These are phyloP conservation scores for Neoaliturus tenellus DNA, from an alignment of 2,888 invertebrate genomes.

Conservation along the genomic window DNA sequence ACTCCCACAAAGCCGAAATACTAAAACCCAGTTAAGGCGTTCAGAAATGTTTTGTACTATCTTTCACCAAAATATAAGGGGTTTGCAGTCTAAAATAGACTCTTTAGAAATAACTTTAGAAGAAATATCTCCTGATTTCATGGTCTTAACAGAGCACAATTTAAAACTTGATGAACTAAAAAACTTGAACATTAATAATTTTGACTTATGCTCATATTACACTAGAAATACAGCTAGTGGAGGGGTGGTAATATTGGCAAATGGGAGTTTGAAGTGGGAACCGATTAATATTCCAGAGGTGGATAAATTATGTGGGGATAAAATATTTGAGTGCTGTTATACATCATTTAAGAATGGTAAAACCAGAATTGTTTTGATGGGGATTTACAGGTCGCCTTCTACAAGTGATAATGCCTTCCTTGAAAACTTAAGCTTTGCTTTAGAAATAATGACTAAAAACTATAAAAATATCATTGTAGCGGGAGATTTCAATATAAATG, in stretches of 20 bases:
- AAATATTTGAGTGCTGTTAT: not conserved
- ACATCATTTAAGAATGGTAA: not conserved
- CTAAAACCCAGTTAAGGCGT: not conserved
- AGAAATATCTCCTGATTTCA: not conserved
- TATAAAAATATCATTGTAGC: too few relatives aligned
- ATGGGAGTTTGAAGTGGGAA: not conserved
- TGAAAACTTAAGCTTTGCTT: too few relatives aligned
- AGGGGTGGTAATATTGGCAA: not conserved
- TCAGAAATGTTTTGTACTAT: not conserved
- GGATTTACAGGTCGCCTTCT: too few relatives aligned
- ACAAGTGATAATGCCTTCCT: too few relatives aligned
- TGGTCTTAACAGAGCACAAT: slow-evolving; percentile 1
- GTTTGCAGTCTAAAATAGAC: not conserved
- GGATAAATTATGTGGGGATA: not conserved
- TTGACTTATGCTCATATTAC: not conserved
- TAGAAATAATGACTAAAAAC: too few relatives aligned
- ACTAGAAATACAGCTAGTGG: not conserved
- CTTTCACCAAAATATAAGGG: slow-evolving; percentile 26
- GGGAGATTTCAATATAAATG: too few relatives aligned
- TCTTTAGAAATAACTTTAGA: not conserved
- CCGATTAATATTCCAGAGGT: not conserved
- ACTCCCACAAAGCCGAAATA: not conserved
- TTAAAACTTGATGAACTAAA: not conserved
- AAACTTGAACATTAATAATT: not conserved
- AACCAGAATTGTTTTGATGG: not conserved